phyloP scores from a whole-genome alignment of 2,113 vertebrate species.

The Zosterops hypoxanthus region DNA sequence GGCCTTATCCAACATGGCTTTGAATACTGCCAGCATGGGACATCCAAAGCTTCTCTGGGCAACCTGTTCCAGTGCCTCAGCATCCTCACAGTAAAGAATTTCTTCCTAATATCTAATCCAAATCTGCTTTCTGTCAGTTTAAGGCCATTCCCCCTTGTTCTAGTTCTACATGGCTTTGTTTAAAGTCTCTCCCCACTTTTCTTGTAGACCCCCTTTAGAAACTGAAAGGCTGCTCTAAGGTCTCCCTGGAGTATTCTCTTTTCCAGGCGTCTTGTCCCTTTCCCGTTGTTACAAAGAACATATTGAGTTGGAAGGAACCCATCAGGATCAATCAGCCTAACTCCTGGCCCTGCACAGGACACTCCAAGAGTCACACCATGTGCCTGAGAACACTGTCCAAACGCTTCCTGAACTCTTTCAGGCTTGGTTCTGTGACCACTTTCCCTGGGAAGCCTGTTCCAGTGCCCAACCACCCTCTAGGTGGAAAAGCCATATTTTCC shows the following conservation, averaged over 20 bases:
- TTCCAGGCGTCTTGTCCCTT: not conserved
- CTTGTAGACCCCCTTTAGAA: fast-evolving
- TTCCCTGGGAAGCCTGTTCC: not conserved
- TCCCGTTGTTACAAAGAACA: not conserved
- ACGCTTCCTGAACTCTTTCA: not conserved
- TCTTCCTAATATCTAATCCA: not conserved
- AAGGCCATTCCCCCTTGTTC: not conserved
- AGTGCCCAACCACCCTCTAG: fast-evolving
- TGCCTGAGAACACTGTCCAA: not conserved
- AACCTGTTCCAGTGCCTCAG: not conserved
- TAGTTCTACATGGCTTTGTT: not conserved
- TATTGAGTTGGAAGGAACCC: not conserved
- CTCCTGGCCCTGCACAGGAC: not conserved
- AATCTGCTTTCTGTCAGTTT: not conserved
- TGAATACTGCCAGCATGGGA: not conserved
- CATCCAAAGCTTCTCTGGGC: not conserved
- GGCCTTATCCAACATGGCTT: not conserved
- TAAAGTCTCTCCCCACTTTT: not conserved
- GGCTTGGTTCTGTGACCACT: not conserved
- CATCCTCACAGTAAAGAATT: not conserved
- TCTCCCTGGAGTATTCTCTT: not conserved
- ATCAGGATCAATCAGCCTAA: fast-evolving
- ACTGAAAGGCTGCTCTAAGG: not conserved
- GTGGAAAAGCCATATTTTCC: not conserved
- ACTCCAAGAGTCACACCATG: not conserved